Base-by-base conservation (phyloP, 2,113 vertebrate species). In the Plectropomus leopardus region DNA sequence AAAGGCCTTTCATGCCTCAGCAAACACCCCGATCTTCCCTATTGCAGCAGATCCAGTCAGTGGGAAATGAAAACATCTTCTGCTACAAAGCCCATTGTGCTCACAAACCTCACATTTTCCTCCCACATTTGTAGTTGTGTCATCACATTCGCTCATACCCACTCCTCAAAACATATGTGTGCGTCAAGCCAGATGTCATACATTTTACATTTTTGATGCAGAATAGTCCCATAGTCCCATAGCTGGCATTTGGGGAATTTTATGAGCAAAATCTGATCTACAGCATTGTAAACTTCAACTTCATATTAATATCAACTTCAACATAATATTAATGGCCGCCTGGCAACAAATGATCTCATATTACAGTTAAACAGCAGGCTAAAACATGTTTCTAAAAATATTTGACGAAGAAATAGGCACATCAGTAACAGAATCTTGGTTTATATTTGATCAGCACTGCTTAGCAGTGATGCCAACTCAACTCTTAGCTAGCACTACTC, bases 31-130 rank as follows among this genome's bases (percentile, higher is more conserved):
- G 21, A 28, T 67, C 60, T 19, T 72, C 54, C 50, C 40, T 45
- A 0, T 19, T 63, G 36, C 63, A 72, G 57, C 50, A 54, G 59
- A 55, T 19, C 15, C n/a, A 28, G 32, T 67, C 42, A 65, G 63
- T 60, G 80, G 80, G 61, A 80, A 82, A 69, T 70, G 44, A 84
- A 85, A 88, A 66, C 61, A 59, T 64, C 3, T 55, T 57, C 15
- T 36, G 50, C 68, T 36, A 58, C 75, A 76, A 58, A 80, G 54
- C 71, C 51, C 64, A 67, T 57, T 87, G 84, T 88, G 58, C 78
- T 76, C 72, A 47, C 47, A 81, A 78, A 70, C 28, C 57, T 50
- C 44, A 59, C n/a, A 11, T 11, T 78, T 63, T 69, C 36, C 78
- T 74, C 64, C 51, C 45, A 51, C 64, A 16, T 77, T n/a, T 53